Conservation (phyloP, 64 coral and sea anemone genomes). For the Acropora yongei region DNA sequence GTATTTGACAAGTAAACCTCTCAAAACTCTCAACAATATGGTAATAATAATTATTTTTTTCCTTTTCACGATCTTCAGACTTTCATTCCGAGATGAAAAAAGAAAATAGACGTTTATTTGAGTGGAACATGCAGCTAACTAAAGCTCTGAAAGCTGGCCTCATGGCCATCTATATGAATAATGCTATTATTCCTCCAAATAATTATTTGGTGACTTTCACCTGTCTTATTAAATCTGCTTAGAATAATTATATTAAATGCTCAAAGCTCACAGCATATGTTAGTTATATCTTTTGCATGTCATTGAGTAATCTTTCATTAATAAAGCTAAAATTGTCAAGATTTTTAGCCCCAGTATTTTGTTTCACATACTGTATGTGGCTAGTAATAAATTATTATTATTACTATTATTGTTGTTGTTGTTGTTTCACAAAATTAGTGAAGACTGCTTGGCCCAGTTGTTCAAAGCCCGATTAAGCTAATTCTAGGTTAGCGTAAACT, state of each 20-base stretch:
- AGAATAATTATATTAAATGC: background rate
- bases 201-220: background rate
- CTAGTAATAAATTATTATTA: no score
- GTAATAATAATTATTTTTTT: background rate
- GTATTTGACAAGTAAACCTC: background rate
- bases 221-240: background rate
- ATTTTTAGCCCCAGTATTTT: background rate
- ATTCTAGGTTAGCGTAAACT: no score
- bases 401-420: no score
- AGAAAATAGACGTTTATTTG: background rate
- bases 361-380: no score
- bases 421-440: no score
- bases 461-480: no score
- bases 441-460: no score
- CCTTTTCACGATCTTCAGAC: background rate
- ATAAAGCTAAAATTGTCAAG: background rate
- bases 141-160: background rate
- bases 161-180: background rate
- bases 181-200: no score
- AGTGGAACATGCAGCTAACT: background rate
- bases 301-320: background rate
- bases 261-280: background rate
- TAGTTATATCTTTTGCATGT: background rate
- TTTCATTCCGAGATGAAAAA: background rate
- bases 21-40: background rate